Conservation (phyloP, 2,113 vertebrate genomes). For the Microcebus tavaratra region DNA sequence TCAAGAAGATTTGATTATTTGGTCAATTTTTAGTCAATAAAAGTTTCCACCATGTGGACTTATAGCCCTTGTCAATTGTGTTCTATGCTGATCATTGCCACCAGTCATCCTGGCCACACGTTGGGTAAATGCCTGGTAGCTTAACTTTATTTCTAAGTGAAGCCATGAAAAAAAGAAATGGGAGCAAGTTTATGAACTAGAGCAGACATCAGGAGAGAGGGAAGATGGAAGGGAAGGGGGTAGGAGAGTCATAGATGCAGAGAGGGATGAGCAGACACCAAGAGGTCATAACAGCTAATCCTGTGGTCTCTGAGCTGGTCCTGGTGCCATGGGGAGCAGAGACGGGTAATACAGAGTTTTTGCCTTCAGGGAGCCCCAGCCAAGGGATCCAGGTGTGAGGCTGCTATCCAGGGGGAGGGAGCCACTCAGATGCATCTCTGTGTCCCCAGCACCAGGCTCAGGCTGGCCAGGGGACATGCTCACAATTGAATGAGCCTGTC, state of each 20-base stretch:
- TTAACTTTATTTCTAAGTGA: constrained; percentile 47
- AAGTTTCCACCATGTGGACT: background rate
- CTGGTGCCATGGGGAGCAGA: background rate
- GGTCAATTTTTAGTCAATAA: constrained; percentile 39
- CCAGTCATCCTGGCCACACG: background rate
- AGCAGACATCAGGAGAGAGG: background rate
- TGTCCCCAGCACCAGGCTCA: background rate
- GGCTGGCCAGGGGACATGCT: background rate
- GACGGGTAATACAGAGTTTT: background rate
- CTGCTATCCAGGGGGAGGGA: background rate
- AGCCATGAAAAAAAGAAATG: background rate
- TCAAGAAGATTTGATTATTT: constrained; percentile 13
- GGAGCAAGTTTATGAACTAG: background rate
- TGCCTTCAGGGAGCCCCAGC: background rate
- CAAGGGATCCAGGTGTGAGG: background rate
- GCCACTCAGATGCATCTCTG: background rate
- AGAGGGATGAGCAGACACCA: background rate
- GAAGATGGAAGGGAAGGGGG: background rate
- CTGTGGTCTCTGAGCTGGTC: background rate
- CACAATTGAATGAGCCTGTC: background rate
- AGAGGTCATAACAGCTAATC: background rate
- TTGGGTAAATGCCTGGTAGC: background rate
- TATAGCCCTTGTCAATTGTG: background rate
- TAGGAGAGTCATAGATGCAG: background rate
- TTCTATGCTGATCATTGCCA: constrained; percentile 13